Conservation (phyloP, 2,113 vertebrate species). For the Varanus salvator region DNA sequence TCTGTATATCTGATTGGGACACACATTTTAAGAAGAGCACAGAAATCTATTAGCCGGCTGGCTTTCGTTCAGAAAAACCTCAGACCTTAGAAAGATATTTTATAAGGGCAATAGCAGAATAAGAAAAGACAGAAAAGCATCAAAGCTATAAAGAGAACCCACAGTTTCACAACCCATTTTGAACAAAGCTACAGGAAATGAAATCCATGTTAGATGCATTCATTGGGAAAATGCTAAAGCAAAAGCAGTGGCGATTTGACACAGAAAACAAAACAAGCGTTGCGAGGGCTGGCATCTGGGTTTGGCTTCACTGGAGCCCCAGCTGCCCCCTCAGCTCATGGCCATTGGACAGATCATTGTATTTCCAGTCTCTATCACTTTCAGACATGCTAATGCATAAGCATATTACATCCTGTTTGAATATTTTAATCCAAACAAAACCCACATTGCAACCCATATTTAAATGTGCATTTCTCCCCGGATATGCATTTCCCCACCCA, state of each 20-base stretch:
- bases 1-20: background rate
- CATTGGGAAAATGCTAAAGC: background rate
- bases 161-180: fast-evolving
- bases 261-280: background rate
- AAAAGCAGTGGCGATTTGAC: fast-evolving
- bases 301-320: background rate
- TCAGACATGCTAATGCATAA: no score
- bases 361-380: no score
- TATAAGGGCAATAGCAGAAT: fast-evolving
- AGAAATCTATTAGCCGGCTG: background rate
- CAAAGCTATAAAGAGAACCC: background rate
- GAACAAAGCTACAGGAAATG: background rate
- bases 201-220: fast-evolving
- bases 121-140: background rate
- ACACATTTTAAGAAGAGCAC: fast-evolving
- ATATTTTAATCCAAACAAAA: no score
- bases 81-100: background rate
- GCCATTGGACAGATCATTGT: background rate
- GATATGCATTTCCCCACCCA: no score
- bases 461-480: no score
- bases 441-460: no score
- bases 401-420: no score
- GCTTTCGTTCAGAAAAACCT: background rate
- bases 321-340: background rate
- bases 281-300: background rate